A percentile compares a stretch with the other conserved stretches of the same genome.
Evolutionary conservation across 2,797 vertebrate species (phyloP).

Genomic region (Brachyalestes nurse): DNA sequence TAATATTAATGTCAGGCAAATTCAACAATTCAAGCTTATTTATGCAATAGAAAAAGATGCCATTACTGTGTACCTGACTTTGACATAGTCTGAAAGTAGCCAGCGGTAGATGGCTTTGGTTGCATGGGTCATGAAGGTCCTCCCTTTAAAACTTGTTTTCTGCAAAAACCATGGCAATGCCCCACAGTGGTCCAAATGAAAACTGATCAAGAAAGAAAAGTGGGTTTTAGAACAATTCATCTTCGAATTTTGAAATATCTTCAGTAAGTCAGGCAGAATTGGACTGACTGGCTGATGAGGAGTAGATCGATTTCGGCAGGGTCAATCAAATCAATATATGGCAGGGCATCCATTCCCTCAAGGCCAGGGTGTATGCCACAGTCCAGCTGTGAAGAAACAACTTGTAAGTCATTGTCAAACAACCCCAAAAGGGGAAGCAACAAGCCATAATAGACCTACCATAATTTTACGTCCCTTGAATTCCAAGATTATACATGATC

Average conservation of each 20-base stretch:
- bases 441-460: conserved; percentile 73
- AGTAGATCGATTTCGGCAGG: conserved; percentile 95
- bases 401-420: background rate
- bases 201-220: conserved; percentile 72
- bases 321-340: conserved; percentile 94
- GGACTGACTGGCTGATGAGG: conserved; percentile 93
- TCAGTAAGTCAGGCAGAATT: background rate
- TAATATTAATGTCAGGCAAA: too few species aligned
- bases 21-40: too few species aligned
- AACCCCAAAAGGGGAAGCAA: background rate
- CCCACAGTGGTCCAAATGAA: conserved; percentile 95
- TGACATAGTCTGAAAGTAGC: conserved; percentile 96
- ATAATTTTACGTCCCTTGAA: conserved; percentile 98
- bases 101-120: conserved; percentile 98
- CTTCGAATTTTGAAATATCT: background rate
- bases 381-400: conserved; percentile 81
- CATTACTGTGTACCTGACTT: conserved; percentile 87
- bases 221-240: background rate
- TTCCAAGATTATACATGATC: conserved; percentile 95
- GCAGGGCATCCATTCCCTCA: conserved; percentile 96
- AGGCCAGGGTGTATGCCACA: conserved; percentile 95
- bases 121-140: conserved; percentile 96
- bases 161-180: conserved; percentile 96
- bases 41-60: background rate
- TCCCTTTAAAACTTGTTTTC: conserved; percentile 97